Evolutionary conservation across 2,797 vertebrate species (phyloP).

Genomic region (Pangasius mekongensis): DNA sequence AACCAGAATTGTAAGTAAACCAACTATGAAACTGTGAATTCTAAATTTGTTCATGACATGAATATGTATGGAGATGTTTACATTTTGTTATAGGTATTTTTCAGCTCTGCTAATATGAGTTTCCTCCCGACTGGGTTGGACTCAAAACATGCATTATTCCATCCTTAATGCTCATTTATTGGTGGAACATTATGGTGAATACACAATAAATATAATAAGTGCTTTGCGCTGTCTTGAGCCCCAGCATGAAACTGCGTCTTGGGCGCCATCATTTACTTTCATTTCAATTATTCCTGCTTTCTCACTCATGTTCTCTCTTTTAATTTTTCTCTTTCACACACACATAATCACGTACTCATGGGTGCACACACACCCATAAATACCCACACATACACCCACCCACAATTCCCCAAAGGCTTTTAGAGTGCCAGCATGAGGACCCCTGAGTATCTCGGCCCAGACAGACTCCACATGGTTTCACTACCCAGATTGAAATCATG

Average conservation of each 20-base stretch:
- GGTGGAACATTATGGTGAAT: conserved; percentile 7
- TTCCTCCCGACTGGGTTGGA: not conserved
- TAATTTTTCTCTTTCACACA: conserved; percentile 17
- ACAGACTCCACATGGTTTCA: conserved; percentile 45
- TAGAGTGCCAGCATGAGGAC: conserved; percentile 64
- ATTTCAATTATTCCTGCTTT: conserved; percentile 12
- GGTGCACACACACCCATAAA: conserved; percentile 19
- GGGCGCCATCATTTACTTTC: conserved; percentile 13
- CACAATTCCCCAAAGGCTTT: conserved; percentile 54
- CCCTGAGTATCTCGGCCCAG: conserved; percentile 49
- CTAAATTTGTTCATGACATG: not conserved
- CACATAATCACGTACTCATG: conserved; percentile 7
- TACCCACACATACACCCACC: conserved; percentile 15
- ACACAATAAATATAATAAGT: conserved; percentile 17
- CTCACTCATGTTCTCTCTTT: not conserved
- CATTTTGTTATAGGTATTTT: not conserved
- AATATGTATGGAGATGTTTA: not conserved
- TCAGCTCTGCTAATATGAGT: not conserved
- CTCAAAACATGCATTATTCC: not conserved
- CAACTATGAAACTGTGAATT: not conserved
- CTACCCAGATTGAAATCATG: conserved; percentile 16
- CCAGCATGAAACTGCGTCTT: conserved; percentile 6
- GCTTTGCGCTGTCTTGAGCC: not conserved
- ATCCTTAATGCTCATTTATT: conserved; percentile 16
- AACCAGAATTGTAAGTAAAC: not conserved